Conservation (phyloP, 2,888 invertebrate genomes). For the Polydrusus cervinus region DNA sequence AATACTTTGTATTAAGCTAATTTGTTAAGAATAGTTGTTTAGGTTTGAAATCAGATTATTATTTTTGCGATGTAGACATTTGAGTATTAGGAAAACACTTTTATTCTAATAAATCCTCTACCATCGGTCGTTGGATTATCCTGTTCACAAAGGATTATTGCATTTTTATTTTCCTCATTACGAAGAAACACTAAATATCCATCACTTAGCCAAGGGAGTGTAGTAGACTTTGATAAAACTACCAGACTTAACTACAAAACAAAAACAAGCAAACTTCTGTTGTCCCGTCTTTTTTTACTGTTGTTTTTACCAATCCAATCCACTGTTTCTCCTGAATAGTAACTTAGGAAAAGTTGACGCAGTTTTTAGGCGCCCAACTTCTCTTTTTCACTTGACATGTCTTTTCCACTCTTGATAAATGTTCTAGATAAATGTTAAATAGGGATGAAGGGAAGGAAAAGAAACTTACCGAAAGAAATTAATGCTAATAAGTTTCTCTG, state of each 20-base stretch:
- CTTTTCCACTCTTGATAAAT: constrained; percentile 50
- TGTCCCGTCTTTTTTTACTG: constrained; percentile 11
- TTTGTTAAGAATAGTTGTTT: no score
- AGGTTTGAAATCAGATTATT: no score
- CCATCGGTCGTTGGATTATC: no score
- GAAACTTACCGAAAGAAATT: constrained; percentile 52
- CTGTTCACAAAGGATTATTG: no score
- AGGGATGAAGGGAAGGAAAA: constrained; percentile 49
- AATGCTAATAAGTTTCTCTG: constrained; percentile 48
- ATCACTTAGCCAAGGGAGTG: background rate
- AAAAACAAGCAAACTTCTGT: constrained; percentile 5
- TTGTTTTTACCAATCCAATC: constrained; percentile 5
- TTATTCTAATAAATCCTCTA: no score
- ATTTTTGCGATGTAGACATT: no score
- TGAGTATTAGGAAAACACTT: no score
- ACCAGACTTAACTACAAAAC: background rate
- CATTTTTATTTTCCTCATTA: background rate
- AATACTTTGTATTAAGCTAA: no score
- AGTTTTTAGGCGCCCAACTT: constrained; percentile 55
- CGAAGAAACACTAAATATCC: background rate
- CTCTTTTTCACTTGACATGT: constrained; percentile 53
- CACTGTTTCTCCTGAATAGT: constrained; percentile 44
- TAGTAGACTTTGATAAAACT: constrained; percentile 7
- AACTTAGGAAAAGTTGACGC: constrained; percentile 48
- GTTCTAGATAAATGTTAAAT: constrained; percentile 54